Percentiles rank a stretch among this genome's conserved stretches.
Conservation (phyloP, 2,797 vertebrate genomes). For the Malacoraja senta region DNA sequence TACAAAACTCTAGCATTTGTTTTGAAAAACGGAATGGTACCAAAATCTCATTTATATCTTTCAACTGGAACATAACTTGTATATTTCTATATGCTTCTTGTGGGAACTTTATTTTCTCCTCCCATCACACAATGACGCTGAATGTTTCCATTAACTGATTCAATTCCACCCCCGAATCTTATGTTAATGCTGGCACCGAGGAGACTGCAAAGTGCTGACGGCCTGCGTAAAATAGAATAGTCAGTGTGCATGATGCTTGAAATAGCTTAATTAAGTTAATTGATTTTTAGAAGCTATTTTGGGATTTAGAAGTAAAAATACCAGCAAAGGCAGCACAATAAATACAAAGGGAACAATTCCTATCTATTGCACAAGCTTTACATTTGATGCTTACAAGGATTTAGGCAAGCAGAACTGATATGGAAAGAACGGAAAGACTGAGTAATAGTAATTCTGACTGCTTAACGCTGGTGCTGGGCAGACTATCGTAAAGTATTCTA, state of each 20-base stretch:
- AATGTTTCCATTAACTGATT: neutral
- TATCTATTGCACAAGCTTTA: neutral
- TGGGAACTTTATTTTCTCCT: slow-evolving; percentile 8
- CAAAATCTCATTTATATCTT: neutral
- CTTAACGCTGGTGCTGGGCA: neutral
- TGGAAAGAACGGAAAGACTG: neutral
- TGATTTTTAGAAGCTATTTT: neutral
- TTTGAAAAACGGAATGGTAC: neutral
- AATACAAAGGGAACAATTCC: neutral
- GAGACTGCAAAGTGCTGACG: neutral
- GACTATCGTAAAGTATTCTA: neutral
- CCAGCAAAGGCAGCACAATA: neutral
- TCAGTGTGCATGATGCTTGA: neutral
- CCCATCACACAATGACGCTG: neutral
- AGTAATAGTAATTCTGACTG: no score
- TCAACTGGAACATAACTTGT: neutral
- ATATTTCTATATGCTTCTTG: neutral
- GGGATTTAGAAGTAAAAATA: neutral
- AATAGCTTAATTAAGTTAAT: slow-evolving; percentile 11
- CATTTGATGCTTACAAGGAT: neutral
- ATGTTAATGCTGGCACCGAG: neutral
- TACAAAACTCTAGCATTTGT: neutral
- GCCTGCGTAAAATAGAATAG: neutral
- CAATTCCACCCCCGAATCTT: neutral
- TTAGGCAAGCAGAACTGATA: neutral